Evolutionary conservation across 2,888 invertebrate genomes (phyloP).

Genomic region (Plagodis dolabraria): DNA sequence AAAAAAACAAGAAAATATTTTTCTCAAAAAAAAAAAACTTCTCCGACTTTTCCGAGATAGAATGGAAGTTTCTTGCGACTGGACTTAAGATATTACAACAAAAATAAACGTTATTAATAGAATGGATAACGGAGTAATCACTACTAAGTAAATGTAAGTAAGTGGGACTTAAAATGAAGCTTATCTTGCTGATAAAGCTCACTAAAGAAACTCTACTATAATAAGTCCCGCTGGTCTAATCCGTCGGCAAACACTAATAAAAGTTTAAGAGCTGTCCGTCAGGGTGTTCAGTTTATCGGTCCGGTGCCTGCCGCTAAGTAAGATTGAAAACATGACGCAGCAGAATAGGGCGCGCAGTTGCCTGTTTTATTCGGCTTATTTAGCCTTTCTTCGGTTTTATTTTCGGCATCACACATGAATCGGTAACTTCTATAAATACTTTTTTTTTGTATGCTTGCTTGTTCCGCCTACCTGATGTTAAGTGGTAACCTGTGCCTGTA

Average conservation of each 20-base stretch:
- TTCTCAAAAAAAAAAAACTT: no score
- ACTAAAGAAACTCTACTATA: background rate
- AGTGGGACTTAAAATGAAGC: background rate
- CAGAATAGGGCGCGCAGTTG: slow-evolving; percentile 25
- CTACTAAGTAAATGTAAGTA: background rate
- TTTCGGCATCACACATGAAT: background rate
- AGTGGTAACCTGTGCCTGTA: no score
- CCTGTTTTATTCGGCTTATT: slow-evolving; percentile 8
- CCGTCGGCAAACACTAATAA: slow-evolving; percentile 50
- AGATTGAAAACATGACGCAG: slow-evolving; percentile 59
- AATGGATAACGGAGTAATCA: background rate
- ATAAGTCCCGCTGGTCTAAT: slow-evolving; percentile 21
- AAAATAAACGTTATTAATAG: no score
- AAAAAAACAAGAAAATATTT: no score
- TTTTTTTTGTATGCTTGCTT: no score
- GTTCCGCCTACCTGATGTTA: no score
- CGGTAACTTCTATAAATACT: no score
- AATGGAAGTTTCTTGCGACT: no score
- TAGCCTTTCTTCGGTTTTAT: slow-evolving; percentile 6
- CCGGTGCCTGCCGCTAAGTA: slow-evolving; percentile 31
- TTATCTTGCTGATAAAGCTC: background rate
- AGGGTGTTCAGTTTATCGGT: slow-evolving; percentile 29
- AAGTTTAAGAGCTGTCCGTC: slow-evolving; percentile 43
- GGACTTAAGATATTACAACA: no score
- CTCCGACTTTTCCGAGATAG: no score